These are phyloP conservation scores for Ichneumon xanthorius DNA, from an alignment of 2,888 invertebrate species.

Conservation along the genomic window DNA sequence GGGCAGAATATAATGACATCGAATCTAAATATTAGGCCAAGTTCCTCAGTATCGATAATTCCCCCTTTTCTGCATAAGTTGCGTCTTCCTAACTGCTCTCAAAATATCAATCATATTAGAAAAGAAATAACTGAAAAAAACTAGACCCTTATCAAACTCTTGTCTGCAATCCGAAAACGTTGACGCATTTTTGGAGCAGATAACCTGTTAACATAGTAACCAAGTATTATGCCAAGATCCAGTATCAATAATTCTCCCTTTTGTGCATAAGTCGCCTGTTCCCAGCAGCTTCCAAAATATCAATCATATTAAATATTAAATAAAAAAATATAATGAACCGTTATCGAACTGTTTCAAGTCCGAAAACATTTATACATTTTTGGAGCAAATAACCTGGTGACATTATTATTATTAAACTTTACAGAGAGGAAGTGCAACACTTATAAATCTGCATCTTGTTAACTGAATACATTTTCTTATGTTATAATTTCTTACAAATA, in stretches of 20 bases:
- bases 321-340: background rate
- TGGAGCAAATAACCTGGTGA: too few species aligned
- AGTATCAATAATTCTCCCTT: too few species aligned
- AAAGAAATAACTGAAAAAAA: background rate
- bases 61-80: background rate
- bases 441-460: too few species aligned
- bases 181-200: background rate
- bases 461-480: too few species aligned
- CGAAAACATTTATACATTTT: background rate
- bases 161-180: background rate
- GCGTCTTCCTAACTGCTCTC: conserved; percentile 31
- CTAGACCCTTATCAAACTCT: background rate
- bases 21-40: too few species aligned
- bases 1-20: background rate
- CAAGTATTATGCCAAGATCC: too few species aligned
- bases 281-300: conserved; percentile 26
- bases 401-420: too few species aligned
- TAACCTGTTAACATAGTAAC: too few species aligned
- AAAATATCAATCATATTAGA: conserved; percentile 8
- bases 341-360: background rate
- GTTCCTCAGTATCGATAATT: too few species aligned
- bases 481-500: too few species aligned
- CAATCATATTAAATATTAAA: conserved; percentile 6
- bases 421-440: too few species aligned
- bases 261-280: conserved; percentile 7